Conservation (phyloP, 2,888 invertebrate genomes). For the Ormyrus labotus region DNA sequence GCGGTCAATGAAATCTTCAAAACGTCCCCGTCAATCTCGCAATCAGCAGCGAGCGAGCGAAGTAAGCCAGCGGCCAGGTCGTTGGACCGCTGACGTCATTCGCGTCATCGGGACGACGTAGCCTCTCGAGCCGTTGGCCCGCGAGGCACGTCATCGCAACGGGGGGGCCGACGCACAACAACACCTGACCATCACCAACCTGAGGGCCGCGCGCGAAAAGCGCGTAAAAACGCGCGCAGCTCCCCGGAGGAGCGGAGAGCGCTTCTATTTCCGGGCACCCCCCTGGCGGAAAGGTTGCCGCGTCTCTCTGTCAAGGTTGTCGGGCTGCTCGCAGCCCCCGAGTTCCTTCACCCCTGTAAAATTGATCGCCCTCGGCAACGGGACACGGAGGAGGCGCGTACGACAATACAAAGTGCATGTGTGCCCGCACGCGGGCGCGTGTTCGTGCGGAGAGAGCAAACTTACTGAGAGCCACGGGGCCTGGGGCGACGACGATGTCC, state of each 20-base stretch:
- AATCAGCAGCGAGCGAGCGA: too few species aligned
- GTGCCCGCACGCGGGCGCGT: too few species aligned
- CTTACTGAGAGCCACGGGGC: constrained; percentile 23
- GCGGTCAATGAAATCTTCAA: too few species aligned
- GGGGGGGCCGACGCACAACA: too few species aligned
- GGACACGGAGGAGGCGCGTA: neutral
- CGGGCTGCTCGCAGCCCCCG: neutral
- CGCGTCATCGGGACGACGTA: constrained; percentile 14
- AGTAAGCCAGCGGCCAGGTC: constrained; percentile 11
- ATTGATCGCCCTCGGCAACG: constrained; percentile 18
- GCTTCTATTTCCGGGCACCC: neutral
- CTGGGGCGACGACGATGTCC: neutral
- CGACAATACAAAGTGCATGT: neutral
- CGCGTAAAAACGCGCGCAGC: too few species aligned
- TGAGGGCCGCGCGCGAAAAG: too few species aligned
- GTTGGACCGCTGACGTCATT: constrained; percentile 51
- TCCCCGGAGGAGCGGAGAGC: too few species aligned
- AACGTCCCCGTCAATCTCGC: too few species aligned
- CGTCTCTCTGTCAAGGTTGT: neutral
- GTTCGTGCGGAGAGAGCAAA: neutral
- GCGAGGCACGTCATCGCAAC: neutral
- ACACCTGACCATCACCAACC: too few species aligned
- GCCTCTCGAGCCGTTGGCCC: neutral
- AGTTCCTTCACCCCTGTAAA: constrained; percentile 35
- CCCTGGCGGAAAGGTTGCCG: neutral